Conservation (phyloP, 2,113 vertebrate genomes). For the Daboia siamensis region DNA sequence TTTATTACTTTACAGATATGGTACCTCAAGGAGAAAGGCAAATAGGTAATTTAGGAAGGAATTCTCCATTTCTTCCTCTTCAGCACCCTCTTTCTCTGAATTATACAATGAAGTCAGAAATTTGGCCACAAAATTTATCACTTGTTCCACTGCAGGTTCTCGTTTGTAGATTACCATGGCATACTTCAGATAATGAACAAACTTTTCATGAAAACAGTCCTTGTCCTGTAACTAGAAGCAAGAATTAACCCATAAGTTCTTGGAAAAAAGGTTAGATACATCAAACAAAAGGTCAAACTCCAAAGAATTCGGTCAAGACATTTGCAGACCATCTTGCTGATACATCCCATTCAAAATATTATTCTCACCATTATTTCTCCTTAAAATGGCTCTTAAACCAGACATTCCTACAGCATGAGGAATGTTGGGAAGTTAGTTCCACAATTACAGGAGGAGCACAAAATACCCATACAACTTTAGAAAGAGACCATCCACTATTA, state of each 20-base stretch:
- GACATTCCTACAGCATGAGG: neutral
- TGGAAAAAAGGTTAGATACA: neutral
- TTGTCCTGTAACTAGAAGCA: constrained; percentile 80
- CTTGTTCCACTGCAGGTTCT: constrained; percentile 84
- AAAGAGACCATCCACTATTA: neutral
- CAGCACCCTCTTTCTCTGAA: constrained; percentile 55
- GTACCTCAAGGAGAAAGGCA: constrained; percentile 90
- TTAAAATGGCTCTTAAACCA: neutral
- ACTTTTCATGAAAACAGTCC: constrained; percentile 82
- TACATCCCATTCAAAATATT: neutral
- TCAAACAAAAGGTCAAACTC: neutral
- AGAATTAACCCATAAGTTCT: neutral
- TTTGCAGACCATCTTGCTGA: neutral
- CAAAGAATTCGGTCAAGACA: neutral
- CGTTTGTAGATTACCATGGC: constrained; percentile 89
- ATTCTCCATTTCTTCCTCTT: constrained; percentile 68
- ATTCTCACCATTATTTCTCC: neutral
- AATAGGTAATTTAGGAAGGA: constrained; percentile 84
- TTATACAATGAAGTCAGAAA: constrained; percentile 86
- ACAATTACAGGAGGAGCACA: neutral
- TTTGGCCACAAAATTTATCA: constrained; percentile 86
- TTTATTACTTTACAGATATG: neutral
- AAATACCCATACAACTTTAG: neutral
- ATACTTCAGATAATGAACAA: constrained; percentile 85
- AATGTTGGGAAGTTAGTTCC: neutral